Conservation (phyloP, 2,888 invertebrate species). For the Eutolmus rufibarbis region DNA sequence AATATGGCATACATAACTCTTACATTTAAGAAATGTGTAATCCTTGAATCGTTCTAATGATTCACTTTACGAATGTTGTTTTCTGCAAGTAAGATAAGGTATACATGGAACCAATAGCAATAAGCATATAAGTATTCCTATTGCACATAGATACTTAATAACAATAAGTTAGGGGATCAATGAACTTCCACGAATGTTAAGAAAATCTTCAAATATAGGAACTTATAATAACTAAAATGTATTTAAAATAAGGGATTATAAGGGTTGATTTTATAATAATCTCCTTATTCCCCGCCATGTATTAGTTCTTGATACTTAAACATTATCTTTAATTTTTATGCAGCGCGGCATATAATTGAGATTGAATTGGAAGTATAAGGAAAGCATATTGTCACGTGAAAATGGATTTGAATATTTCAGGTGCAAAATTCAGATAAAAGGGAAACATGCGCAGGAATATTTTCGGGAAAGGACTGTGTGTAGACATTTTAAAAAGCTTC, state of each 20-base stretch:
- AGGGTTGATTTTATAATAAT: not conserved
- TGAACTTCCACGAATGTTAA: not conserved
- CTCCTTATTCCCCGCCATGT: not conserved
- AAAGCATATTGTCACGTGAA: not conserved
- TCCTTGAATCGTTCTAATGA: not conserved
- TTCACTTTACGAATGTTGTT: not conserved
- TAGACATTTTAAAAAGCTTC: not conserved
- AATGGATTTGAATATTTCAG: not conserved
- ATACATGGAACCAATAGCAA: not conserved
- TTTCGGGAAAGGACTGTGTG: not conserved
- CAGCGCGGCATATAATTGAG: not conserved
- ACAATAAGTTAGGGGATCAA: not conserved
- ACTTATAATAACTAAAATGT: not conserved
- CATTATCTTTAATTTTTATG: not conserved
- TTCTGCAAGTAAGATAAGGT: not conserved
- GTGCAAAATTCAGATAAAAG: not conserved
- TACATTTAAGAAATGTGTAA: not conserved
- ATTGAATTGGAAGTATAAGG: not conserved
- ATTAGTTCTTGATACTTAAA: not conserved
- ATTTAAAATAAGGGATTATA: not conserved
- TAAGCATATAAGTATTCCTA: not conserved
- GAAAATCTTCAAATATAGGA: not conserved
- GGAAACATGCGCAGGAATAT: not conserved
- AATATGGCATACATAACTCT: no score
- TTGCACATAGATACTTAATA: not conserved